A percentile compares a stretch with the other conserved stretches of the same genome.
Conservation (phyloP, 1,140 invertebrate species). For the Asobara japonica region DNA sequence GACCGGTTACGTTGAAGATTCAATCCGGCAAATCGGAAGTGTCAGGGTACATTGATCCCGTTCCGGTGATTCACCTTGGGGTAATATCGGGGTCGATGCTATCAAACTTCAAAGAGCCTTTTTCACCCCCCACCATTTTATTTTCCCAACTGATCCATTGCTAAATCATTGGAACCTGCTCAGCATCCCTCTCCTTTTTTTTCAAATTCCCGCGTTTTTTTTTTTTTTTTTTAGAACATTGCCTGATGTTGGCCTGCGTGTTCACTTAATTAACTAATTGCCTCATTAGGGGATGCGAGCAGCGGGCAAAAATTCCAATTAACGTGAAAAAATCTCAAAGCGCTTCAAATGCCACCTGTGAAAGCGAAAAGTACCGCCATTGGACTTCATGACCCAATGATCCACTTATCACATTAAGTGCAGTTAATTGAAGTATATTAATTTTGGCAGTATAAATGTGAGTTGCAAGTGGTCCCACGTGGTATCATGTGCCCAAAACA, state of each 20-base stretch:
- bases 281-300: too few species aligned
- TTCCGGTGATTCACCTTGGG: conserved; percentile 25
- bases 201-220: too few species aligned
- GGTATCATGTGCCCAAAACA: background rate
- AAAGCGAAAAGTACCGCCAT: conserved; percentile 26
- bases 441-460: conserved; percentile 3
- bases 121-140: background rate
- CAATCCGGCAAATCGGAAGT: conserved; percentile 31
- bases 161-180: too few species aligned
- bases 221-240: too few species aligned
- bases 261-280: background rate
- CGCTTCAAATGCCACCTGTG: conserved; percentile 2
- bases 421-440: conserved; percentile 2
- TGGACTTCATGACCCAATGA: conserved; percentile 16
- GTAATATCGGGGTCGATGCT: conserved; percentile 27
- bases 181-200: background rate
- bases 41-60: conserved; percentile 31
- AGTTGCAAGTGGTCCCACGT: background rate
- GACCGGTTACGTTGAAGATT: conserved; percentile 28
- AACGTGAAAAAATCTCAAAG: background rate
- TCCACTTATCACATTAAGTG: conserved; percentile 19
- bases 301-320: background rate
- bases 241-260: too few species aligned
- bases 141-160: too few species aligned
- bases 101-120: background rate